Base-by-base conservation (phyloP, 2,113 vertebrate species). In the Macquaria ambigua region DNA sequence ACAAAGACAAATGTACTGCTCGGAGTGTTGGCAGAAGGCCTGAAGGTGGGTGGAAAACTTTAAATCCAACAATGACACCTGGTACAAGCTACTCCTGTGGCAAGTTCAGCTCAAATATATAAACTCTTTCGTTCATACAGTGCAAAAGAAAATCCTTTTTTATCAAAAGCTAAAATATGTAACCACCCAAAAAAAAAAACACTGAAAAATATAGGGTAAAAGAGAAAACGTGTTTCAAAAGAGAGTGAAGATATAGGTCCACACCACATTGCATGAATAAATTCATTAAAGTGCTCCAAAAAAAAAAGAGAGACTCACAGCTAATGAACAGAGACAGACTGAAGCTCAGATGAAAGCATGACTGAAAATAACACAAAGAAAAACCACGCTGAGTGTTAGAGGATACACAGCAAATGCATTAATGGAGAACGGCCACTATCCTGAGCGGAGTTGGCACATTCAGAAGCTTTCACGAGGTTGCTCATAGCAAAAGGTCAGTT, bases 281-380 rank as follows among this genome's bases (percentile, higher is more conserved):
- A 82, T 63, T 66, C 18, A 34, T 75, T 76, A 90, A 90, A 92
- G 87, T 86, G 87, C 85, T 82, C 58, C n/a, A n/a, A n/a, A 58
- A 68, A 78, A 71, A 1, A 6, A 50, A 84, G 1, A 58, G 8
- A 37, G 23, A 25, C 21, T 2, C 56, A 34, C 61, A 74, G 37
- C 5, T 9, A 50, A 63, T n/a, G 6, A 23, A 21, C 5, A 31
- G 5, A 50, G 23, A 55, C 39, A 64, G 66, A 53, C 6, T 12
- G 55, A 64, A 68, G 72, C 37, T 15, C 3, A 4, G 56, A 68
- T 53, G 59, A 69, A 55, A 23, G 6, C 12, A 11, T 9, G 66
- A 66, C 8, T 21, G 50, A 39, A 46, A 67, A 23, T 6, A n/a
- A 71, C 39, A 74, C 21, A 62, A 66, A 70, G n/a, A 71, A 55